Percentiles rank a stretch among this genome's conserved stretches.
These are phyloP conservation scores for Pelodytes ibericus DNA, from an alignment of 2,797 vertebrate species.

Conservation along the genomic window DNA sequence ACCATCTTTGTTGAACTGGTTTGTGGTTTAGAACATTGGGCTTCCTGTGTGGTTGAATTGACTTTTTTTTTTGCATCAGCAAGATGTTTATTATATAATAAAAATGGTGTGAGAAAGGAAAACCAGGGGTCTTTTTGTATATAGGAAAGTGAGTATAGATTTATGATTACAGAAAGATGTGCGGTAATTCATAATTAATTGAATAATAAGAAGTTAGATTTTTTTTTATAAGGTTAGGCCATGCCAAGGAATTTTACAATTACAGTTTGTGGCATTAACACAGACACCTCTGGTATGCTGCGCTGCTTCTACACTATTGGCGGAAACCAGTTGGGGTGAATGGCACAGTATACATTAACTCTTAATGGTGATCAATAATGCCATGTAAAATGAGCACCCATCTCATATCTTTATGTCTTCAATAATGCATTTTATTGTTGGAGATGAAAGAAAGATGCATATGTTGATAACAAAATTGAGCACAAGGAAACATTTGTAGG, in stretches of 20 bases:
- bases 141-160: slow-evolving; percentile 43
- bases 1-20: slow-evolving; percentile 39
- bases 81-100: slow-evolving; percentile 49
- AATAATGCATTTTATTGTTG: too few species aligned
- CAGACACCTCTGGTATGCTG: slow-evolving; percentile 37
- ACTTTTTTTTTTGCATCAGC: slow-evolving; percentile 44
- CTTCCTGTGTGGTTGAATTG: slow-evolving; percentile 51
- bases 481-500: too few species aligned
- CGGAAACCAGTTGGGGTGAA: too few species aligned
- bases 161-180: slow-evolving; percentile 52
- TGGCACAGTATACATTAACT: too few species aligned
- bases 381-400: too few species aligned
- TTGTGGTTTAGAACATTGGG: slow-evolving; percentile 47
- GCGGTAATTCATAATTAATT: slow-evolving; percentile 55
- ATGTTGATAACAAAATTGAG: too few species aligned
- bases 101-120: slow-evolving; percentile 53
- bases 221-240: slow-evolving; percentile 43
- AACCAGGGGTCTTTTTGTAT: slow-evolving; percentile 38
- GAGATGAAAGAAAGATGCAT: too few species aligned
- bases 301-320: background rate
- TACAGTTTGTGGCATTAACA: slow-evolving; percentile 30
- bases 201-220: slow-evolving; percentile 50
- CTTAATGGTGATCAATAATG: too few species aligned
- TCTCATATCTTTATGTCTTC: too few species aligned
- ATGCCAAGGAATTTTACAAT: slow-evolving; percentile 26